A percentile compares a stretch with the other conserved stretches of the same genome.
Conservation (phyloP, 1,140 invertebrate genomes). For the Papilio glaucus region DNA sequence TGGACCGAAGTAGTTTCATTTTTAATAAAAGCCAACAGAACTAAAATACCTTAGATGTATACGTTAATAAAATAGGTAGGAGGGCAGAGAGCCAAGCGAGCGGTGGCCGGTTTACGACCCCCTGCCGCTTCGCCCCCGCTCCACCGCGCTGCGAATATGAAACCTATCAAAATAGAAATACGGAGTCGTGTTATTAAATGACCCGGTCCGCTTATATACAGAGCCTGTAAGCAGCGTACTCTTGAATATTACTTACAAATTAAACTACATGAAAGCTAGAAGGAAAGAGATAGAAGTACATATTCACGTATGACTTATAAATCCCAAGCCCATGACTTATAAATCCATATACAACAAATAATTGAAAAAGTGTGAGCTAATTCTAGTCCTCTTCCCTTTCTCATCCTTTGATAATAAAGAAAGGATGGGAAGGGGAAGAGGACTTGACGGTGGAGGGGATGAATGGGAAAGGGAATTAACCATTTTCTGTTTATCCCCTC, state of each 20-base stretch:
- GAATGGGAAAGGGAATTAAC: too few species aligned
- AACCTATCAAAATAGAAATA: conserved; percentile 59
- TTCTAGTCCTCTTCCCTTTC: too few species aligned
- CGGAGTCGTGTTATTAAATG: conserved; percentile 48
- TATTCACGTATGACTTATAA: too few species aligned
- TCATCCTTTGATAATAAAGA: too few species aligned
- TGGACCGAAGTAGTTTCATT: conserved; percentile 29
- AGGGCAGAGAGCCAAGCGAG: conserved; percentile 54
- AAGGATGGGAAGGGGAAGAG: too few species aligned
- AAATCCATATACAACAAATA: too few species aligned
- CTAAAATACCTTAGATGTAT: conserved; percentile 46
- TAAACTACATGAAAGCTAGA: not conserved
- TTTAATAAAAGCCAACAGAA: conserved; percentile 43
- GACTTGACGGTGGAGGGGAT: too few species aligned
- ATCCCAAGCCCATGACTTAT: too few species aligned
- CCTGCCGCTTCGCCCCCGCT: conserved; percentile 32
- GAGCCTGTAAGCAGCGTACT: not conserved
- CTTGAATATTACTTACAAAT: conserved; percentile 7
- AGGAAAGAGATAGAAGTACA: too few species aligned
- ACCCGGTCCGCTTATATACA: conserved; percentile 37
- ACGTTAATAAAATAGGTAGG: conserved; percentile 42
- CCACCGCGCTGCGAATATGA: conserved; percentile 50
- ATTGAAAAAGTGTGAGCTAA: too few species aligned
- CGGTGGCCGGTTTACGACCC: conserved; percentile 46
- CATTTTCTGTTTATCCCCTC: too few species aligned